A percentile compares a stretch with the other conserved stretches of the same genome.
phyloP scores from a whole-genome alignment of 1,140 invertebrate genomes.

The Macrocentrus cingulum region DNA sequence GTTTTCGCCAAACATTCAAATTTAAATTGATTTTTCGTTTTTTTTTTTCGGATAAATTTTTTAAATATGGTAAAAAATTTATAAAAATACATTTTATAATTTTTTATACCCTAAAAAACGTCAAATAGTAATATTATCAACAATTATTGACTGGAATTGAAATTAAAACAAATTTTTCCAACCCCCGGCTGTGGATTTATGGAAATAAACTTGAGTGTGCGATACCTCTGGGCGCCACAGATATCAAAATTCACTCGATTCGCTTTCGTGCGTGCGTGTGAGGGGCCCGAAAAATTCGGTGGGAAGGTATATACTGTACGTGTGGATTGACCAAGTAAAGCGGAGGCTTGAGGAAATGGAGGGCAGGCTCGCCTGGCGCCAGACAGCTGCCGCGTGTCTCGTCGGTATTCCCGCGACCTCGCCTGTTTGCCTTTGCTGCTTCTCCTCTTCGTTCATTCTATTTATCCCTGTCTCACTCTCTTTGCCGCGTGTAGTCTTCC shows the following conservation, averaged over 20 bases:
- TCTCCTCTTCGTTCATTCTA: slow-evolving; percentile 24
- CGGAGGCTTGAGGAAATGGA: slow-evolving; percentile 24
- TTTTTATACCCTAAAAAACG: too few relatives aligned
- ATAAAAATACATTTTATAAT: too few relatives aligned
- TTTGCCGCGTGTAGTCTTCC: slow-evolving; percentile 12
- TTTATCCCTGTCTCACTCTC: neutral
- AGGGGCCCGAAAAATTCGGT: neutral
- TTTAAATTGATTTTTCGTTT: too few relatives aligned
- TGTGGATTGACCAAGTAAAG: neutral
- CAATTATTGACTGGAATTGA: too few relatives aligned
- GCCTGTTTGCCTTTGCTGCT: slow-evolving; percentile 31
- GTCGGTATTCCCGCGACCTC: slow-evolving; percentile 26
- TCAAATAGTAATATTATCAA: too few relatives aligned
- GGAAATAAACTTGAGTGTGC: neutral
- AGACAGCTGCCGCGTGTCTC: slow-evolving; percentile 37
- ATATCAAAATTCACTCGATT: neutral
- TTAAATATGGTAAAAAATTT: too few relatives aligned
- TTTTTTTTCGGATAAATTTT: too few relatives aligned
- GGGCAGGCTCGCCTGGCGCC: slow-evolving; percentile 32
- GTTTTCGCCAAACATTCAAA: too few relatives aligned
- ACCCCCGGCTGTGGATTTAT: neutral
- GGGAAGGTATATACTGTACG: slow-evolving; percentile 9
- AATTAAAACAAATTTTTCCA: too few relatives aligned
- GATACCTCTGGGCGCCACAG: too few relatives aligned
- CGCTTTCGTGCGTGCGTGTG: neutral